A percentile compares a stretch with the other conserved stretches of the same genome.
Evolutionary conservation across 2,797 vertebrate species (phyloP).

Genomic region (Phrynocephalus vlangalii): DNA sequence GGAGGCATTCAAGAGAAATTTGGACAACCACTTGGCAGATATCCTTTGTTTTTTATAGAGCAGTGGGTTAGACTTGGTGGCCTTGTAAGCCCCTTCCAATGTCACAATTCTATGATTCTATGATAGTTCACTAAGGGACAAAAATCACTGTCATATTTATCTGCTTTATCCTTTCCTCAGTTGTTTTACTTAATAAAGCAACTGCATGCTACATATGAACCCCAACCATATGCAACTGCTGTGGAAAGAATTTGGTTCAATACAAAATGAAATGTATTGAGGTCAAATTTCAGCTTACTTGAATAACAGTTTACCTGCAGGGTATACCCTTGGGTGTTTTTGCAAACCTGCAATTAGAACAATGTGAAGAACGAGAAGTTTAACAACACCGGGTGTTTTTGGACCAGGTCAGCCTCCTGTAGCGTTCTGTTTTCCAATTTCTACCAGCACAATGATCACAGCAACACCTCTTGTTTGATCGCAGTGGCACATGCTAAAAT

Average conservation of each 20-base stretch:
- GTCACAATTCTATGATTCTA: too few species aligned
- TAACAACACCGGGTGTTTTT: slow-evolving; percentile 26
- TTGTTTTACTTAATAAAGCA: too few species aligned
- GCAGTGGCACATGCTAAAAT: background rate
- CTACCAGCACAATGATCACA: background rate
- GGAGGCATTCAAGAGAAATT: too few species aligned
- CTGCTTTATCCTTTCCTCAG: too few species aligned
- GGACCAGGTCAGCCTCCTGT: background rate
- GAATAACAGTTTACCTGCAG: slow-evolving; percentile 60
- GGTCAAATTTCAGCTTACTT: slow-evolving; percentile 64
- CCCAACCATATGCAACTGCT: too few species aligned
- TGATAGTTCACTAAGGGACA: too few species aligned
- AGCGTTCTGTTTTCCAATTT: background rate
- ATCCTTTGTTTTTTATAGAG: too few species aligned
- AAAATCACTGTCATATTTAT: too few species aligned
- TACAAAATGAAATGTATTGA: slow-evolving; percentile 57
- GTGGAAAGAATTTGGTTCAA: slow-evolving; percentile 50
- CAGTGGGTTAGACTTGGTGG: too few species aligned
- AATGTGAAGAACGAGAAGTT: slow-evolving; percentile 8
- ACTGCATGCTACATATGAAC: too few species aligned
- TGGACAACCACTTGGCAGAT: too few species aligned
- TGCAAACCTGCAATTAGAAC: slow-evolving; percentile 31
- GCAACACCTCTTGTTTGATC: background rate
- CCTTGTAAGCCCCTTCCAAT: too few species aligned
- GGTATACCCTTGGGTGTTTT: slow-evolving; percentile 15